Conservation (phyloP, 2,888 invertebrate species). For the Tupiocoris notatus region DNA sequence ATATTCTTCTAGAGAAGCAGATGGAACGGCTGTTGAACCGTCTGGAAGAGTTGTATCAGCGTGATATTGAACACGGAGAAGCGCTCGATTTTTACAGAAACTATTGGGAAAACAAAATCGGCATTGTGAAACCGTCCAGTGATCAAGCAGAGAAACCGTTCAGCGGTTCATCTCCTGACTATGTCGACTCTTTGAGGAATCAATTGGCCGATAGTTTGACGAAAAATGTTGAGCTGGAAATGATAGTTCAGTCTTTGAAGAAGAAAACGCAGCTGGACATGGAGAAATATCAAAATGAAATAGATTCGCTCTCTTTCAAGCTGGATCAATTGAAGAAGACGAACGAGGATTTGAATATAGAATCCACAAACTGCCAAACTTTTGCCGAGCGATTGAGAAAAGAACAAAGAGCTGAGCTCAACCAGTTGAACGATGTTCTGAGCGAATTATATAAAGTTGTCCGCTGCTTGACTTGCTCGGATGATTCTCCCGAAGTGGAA, state of each 20-base stretch:
- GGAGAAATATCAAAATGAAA: neutral
- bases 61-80: constrained; percentile 20
- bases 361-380: neutral
- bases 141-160: neutral
- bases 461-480: neutral
- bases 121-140: neutral
- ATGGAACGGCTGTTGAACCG: constrained; percentile 32
- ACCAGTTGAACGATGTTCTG: constrained; percentile 22
- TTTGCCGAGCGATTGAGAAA: constrained; percentile 1
- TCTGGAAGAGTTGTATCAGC: constrained; percentile 31
- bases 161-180: neutral
- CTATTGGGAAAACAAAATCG: constrained; percentile 12
- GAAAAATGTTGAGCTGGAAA: constrained; percentile 9
- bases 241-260: neutral
- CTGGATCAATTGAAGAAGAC: neutral
- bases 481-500: neutral
- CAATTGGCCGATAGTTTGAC: constrained; percentile 12
- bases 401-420: constrained; percentile 25
- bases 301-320: neutral
- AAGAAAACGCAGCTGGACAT: neutral
- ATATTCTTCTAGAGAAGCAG: constrained; percentile 34
- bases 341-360: neutral
- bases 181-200: neutral
- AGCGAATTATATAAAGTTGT: neutral
- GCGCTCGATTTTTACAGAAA: constrained; percentile 25